Conservation (phyloP, 2,113 vertebrate genomes). For the Australoheros scitulus region DNA sequence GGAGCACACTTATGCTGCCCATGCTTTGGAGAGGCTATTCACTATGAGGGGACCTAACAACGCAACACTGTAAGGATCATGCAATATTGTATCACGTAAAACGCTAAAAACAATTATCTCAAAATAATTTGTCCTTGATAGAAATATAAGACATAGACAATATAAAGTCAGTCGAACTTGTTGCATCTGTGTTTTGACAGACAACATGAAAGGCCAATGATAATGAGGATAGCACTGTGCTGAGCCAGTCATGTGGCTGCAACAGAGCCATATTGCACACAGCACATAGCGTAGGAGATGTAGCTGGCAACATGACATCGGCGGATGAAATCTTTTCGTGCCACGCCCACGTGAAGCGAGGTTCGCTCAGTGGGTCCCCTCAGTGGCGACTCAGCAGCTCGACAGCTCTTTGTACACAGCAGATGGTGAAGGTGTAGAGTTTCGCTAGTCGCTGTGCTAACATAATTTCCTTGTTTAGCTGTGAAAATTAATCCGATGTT, state of each 20-base stretch:
- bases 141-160: neutral
- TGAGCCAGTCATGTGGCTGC: neutral
- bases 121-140: neutral
- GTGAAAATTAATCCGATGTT: too few species aligned
- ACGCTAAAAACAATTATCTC: neutral
- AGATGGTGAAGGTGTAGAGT: too few species aligned
- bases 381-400: too few species aligned
- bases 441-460: too few species aligned
- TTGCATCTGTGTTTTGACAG: neutral
- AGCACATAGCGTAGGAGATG: neutral
- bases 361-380: too few species aligned
- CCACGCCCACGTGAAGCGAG: too few species aligned
- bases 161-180: neutral
- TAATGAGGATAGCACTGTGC: neutral
- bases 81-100: neutral
- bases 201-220: neutral
- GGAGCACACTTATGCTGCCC: conserved; percentile 95
- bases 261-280: neutral
- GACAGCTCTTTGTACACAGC: too few species aligned
- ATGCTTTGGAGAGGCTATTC: conserved; percentile 95
- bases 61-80: conserved; percentile 84
- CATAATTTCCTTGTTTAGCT: too few species aligned
- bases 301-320: neutral
- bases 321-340: too few species aligned
- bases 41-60: conserved; percentile 95